Evolutionary conservation across 2,113 vertebrate genomes (phyloP), one percentile per base, ranked within the genome.

Genomic region (Syngnathus floridae): DNA sequence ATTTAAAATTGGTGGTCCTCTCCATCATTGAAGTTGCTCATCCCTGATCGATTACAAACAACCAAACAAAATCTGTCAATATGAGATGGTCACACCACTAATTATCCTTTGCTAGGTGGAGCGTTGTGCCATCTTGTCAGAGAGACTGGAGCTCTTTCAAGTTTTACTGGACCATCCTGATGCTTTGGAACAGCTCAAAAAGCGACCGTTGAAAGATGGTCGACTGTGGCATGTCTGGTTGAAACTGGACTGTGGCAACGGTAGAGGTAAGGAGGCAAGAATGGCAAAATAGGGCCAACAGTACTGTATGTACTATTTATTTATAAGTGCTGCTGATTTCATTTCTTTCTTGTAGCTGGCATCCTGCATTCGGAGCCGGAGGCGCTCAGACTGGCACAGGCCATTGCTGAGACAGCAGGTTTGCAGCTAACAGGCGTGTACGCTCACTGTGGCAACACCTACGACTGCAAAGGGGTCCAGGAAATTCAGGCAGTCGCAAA

Each of bases 401-500:
- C 86, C 62, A 88, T 93, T 10, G 72, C 79, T 0, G 7, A 62
- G 63, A 76, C 86, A 0, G 66, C 78, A 36, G 83, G 85, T 4
- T 81, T 93, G 82, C 79, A 88, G 0, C 78, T 94, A 3, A 90
- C 78, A 0, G 93, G 93, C 14, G 76, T 93, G 45, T 94, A 94
- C 0, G 90, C 90, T 0, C 92, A 94, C 77, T 94, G 93, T 36
- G 93, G 93, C 38, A 90, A 94, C 87, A 89, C 86, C 37, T 95
- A 94, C 12, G n/a, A 58, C 78, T 93, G 92, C 63, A 70, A 51
- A 1, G 89, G 92, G 16, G 78, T 81, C 54, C 48, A 83, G 0
- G 86, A 90, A 60, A 72, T 94, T 72, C 91, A 92, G 70, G 78
- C 71, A 0, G 72, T 91, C 0, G 93, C 93, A 35, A 74, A 88